Percentiles rank a stretch among this genome's conserved stretches.
Evolutionary conservation across 2,797 vertebrate genomes (phyloP).

Genomic region (Hylomyscus alleni): DNA sequence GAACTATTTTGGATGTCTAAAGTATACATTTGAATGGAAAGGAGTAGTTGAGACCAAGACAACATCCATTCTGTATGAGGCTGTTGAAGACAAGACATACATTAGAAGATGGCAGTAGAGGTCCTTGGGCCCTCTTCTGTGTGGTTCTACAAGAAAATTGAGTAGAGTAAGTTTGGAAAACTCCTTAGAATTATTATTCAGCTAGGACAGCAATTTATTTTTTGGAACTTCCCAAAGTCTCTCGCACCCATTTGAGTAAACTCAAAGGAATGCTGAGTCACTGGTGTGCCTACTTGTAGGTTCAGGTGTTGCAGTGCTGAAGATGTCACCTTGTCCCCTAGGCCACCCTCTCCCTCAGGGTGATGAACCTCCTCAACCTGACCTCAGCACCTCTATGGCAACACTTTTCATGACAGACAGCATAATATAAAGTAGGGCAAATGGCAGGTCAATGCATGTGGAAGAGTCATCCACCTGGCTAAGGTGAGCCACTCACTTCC

Average conservation of each 20-base stretch:
- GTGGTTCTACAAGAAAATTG: background rate
- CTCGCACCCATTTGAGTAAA: slow-evolving; percentile 42
- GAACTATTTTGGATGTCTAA: background rate
- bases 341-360: background rate
- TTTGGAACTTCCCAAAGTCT: background rate
- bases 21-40: background rate
- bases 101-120: background rate
- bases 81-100: background rate
- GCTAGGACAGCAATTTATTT: background rate
- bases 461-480: slow-evolving; percentile 45
- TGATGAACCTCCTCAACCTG: slow-evolving; percentile 21
- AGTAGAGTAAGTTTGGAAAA: background rate
- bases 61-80: background rate
- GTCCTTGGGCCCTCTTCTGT: background rate
- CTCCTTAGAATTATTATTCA: slow-evolving; percentile 25
- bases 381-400: slow-evolving; percentile 49
- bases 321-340: slow-evolving; percentile 17
- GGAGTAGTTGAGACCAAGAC: background rate
- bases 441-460: slow-evolving; percentile 42
- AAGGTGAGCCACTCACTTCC: slow-evolving; percentile 36
- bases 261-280: slow-evolving; percentile 46
- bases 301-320: background rate
- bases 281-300: background rate
- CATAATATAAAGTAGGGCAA: slow-evolving; percentile 38
- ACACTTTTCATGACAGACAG: slow-evolving; percentile 67